Base-by-base conservation (phyloP, 1,140 invertebrate species). In the Monomorium pharaonis region DNA sequence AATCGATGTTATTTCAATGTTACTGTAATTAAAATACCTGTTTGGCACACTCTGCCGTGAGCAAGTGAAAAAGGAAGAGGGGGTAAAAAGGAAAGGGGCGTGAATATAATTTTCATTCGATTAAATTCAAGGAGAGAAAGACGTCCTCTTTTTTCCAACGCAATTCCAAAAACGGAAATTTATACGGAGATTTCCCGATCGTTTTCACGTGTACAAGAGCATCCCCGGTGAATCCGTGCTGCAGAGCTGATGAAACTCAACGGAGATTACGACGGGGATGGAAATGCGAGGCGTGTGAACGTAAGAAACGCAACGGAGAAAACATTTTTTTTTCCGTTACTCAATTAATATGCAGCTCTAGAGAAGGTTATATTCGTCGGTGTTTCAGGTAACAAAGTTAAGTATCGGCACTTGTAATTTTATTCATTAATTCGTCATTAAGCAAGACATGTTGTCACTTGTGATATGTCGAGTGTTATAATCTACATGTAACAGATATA, bases 51-150 rank as follows among this genome's bases (percentile, higher is more conserved):
- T 49, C n/a, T 21, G 7, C 21, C 14, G 16, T 21, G 0, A n/a
- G 14, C 14, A 27, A 27, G 14, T 0, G 2, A 47, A 60, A 12
- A 47, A 47, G 9, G 7, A 62, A 7, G n/a, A 2, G 9, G n/a
- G 33, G 10, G 42, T n/a, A 58, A 42, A 42, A 24, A 47, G 27
- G 44, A 49, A 63, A 77, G 12, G 21, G 21, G 1, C 9, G 47
- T 49, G 60, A 14, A 18, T 6, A n/a, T 51, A 65, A 33, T 78
- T 78, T 78, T 78, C 63, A 54, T 70, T 56, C 33, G 62, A 80
- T 78, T 65, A 80, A 81, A 81, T n/a, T 49, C 49, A 44, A 37
- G 21, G 16, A 69, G 47, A 67, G 0, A 80, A 42, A 56, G 14
- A 21, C 51, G 14, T 63, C 12, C 14, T 77, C 27, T 24, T 37